Percentiles rank a stretch among this genome's conserved stretches.
Conservation (phyloP, 2,113 vertebrate genomes). For the Oreochromis aureus region DNA sequence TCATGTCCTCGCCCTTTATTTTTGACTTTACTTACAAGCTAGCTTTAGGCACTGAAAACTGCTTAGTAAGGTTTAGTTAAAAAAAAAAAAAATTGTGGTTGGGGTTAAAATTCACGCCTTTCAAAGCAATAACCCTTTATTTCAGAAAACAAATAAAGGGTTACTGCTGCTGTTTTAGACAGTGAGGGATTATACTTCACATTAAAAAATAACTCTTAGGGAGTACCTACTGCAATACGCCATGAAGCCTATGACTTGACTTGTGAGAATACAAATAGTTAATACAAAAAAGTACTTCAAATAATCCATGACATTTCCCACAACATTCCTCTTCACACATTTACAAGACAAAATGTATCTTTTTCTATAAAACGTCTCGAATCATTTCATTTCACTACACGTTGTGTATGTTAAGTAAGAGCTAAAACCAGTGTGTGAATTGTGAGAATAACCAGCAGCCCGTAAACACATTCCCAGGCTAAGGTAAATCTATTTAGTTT, state of each 20-base stretch:
- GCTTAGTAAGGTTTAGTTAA: background rate
- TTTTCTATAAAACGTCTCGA: background rate
- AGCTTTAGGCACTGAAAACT: background rate
- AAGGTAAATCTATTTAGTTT: constrained; percentile 11
- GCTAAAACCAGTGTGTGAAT: background rate
- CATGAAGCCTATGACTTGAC: background rate
- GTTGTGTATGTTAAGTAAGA: background rate
- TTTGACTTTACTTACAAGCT: background rate
- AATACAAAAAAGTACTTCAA: background rate
- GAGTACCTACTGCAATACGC: background rate
- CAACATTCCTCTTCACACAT: background rate
- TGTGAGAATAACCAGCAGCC: background rate
- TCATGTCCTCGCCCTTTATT: background rate
- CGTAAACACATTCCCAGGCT: constrained; percentile 20
- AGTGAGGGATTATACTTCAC: background rate
- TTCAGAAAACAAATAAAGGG: background rate
- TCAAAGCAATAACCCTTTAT: background rate
- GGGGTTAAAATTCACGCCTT: background rate
- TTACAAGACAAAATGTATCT: background rate
- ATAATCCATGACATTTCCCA: background rate
- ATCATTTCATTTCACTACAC: background rate
- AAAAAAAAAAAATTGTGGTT: background rate
- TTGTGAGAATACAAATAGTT: background rate
- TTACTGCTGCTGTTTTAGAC: background rate
- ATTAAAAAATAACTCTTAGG: background rate